Conservation (phyloP, 2,113 vertebrate genomes). For the Hymenochirus boettgeri region DNA sequence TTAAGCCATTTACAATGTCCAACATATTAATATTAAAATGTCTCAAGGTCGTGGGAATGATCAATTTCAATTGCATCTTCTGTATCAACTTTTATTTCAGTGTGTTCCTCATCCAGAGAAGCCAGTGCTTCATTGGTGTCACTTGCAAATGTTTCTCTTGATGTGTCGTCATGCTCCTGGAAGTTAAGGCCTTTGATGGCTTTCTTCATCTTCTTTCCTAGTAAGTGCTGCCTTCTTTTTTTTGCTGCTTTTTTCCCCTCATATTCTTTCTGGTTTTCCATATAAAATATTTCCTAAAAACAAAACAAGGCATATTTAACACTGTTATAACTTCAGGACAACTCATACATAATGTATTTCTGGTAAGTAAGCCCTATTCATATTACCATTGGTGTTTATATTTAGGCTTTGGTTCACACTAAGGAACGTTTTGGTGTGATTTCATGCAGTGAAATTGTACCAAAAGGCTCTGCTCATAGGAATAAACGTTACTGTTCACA, state of each 20-base stretch:
- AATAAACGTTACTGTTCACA: no score
- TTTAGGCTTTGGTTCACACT: no score
- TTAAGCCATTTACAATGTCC: conserved; percentile 15
- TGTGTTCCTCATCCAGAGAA: conserved; percentile 79
- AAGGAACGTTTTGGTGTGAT: no score
- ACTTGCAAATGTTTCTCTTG: conserved; percentile 93
- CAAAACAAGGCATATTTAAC: background rate
- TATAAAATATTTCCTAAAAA: conserved; percentile 77
- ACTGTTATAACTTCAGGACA: no score
- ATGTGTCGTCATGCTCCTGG: conserved; percentile 89
- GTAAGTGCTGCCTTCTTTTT: conserved; percentile 78
- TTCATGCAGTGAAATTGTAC: no score
- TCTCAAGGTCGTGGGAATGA: conserved; percentile 78
- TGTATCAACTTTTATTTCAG: conserved; percentile 68
- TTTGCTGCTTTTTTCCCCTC: conserved; percentile 88
- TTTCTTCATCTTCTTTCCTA: conserved; percentile 94
- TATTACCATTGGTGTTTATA: no score
- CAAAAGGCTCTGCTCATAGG: no score
- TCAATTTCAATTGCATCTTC: conserved; percentile 86
- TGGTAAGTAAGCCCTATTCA: no score
- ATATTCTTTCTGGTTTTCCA: conserved; percentile 81
- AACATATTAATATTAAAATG: conserved; percentile 66
- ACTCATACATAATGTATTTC: no score
- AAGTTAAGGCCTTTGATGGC: conserved; percentile 88
- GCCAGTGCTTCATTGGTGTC: conserved; percentile 93